Percentiles rank a stretch among this genome's conserved stretches.
Evolutionary conservation across 2,797 vertebrate genomes (phyloP).

Genomic region (Phrynocephalus vlangalii): DNA sequence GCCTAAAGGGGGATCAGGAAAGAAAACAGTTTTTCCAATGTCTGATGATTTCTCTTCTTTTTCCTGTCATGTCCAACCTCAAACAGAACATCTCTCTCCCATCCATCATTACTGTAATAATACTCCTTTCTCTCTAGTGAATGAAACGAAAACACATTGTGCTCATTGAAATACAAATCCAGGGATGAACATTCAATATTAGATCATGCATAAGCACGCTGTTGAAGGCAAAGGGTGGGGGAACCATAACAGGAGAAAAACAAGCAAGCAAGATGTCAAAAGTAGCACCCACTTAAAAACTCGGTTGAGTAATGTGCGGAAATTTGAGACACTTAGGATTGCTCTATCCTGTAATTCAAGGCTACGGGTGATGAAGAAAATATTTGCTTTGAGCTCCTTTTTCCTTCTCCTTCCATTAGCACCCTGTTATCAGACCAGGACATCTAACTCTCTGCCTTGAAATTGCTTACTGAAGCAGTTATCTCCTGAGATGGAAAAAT

Average conservation of each 20-base stretch:
- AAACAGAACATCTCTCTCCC: not conserved
- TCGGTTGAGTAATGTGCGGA: slow-evolving; percentile 68
- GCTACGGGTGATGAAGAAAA: slow-evolving; percentile 73
- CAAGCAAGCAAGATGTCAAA: slow-evolving; percentile 49
- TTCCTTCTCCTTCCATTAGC: slow-evolving; percentile 73
- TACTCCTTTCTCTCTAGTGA: slow-evolving; percentile 3
- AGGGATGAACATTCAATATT: slow-evolving; percentile 22
- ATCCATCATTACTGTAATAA: not conserved
- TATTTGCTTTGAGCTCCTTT: slow-evolving; percentile 79
- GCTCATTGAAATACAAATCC: slow-evolving; percentile 16
- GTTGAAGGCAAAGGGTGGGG: not conserved
- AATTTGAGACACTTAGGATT: slow-evolving; percentile 73
- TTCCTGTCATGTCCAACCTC: not conserved
- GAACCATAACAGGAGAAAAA: slow-evolving; percentile 28
- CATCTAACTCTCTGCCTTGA: slow-evolving; percentile 60
- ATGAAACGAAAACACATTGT: slow-evolving; percentile 25
- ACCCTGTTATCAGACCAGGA: slow-evolving; percentile 51
- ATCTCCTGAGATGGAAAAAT: slow-evolving; percentile 47
- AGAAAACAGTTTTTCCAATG: not conserved
- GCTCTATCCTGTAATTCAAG: slow-evolving; percentile 73
- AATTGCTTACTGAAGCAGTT: slow-evolving; percentile 41
- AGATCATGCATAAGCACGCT: slow-evolving; percentile 5
- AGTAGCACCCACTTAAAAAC: slow-evolving; percentile 60
- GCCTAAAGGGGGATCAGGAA: not conserved
- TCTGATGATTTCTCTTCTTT: not conserved